Percentiles rank a stretch among this genome's conserved stretches.
phyloP scores from a whole-genome alignment of 2,888 invertebrate species.

The Poecilus cupreus region DNA sequence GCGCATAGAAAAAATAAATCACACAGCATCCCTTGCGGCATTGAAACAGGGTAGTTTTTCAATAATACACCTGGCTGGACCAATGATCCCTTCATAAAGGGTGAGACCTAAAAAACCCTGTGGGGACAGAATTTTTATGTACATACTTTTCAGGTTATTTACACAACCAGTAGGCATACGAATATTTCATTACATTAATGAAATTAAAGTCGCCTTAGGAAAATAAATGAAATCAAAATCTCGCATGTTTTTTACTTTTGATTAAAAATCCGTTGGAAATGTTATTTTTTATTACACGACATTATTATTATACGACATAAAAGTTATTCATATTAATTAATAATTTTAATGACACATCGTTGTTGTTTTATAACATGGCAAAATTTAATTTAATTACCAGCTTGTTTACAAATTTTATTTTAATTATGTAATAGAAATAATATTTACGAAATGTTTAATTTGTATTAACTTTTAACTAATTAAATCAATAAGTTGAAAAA shows the following conservation, averaged over 20 bases:
- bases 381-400: too few relatives aligned
- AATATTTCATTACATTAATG: constrained; percentile 41
- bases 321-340: too few relatives aligned
- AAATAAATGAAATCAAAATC: not conserved
- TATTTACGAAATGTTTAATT: too few relatives aligned
- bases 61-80: constrained; percentile 57
- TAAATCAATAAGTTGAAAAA: too few relatives aligned
- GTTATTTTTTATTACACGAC: too few relatives aligned
- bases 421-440: too few relatives aligned
- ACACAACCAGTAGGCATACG: constrained; percentile 6
- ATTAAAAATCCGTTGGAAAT: too few relatives aligned
- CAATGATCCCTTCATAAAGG: constrained; percentile 48
- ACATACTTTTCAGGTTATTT: constrained; percentile 44
- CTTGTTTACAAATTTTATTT: too few relatives aligned
- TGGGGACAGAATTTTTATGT: constrained; percentile 43
- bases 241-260: not conserved
- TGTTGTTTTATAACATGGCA: too few relatives aligned
- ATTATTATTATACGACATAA: too few relatives aligned
- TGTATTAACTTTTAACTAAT: too few relatives aligned
- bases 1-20: constrained; percentile 25
- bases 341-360: too few relatives aligned
- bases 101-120: constrained; percentile 47
- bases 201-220: constrained; percentile 14
- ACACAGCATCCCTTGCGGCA: constrained; percentile 18
- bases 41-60: constrained; percentile 40